A percentile compares a stretch with the other conserved stretches of the same genome.
Conservation (phyloP, 2,797 vertebrate genomes). For the Masticophis lateralis region DNA sequence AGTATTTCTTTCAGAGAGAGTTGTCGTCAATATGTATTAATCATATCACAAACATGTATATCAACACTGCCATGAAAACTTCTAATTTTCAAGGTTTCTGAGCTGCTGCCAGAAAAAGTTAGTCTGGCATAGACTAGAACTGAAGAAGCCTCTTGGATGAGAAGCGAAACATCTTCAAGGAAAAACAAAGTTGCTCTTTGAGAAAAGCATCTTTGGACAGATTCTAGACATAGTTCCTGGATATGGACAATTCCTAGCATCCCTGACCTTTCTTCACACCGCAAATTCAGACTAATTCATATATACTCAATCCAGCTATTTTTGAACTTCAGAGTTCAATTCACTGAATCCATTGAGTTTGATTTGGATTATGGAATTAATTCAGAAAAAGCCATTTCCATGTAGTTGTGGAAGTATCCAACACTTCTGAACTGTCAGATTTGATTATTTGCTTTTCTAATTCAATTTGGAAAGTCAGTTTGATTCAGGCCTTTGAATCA, state of each 20-base stretch:
- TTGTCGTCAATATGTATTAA: background rate
- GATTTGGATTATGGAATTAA: background rate
- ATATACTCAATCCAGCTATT: background rate
- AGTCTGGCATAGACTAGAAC: background rate
- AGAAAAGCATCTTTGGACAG: background rate
- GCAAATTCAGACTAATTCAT: background rate
- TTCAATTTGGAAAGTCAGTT: background rate
- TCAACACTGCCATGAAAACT: background rate
- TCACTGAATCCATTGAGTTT: background rate
- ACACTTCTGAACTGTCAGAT: background rate
- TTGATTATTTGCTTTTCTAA: background rate
- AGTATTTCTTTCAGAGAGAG: constrained; percentile 36
- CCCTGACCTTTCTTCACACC: too few species aligned
- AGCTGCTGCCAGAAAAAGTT: background rate
- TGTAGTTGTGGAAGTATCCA: background rate
- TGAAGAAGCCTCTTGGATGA: background rate
- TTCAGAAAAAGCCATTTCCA: background rate
- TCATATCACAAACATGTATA: background rate
- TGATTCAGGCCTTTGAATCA: background rate
- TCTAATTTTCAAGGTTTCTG: background rate
- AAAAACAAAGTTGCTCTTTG: background rate
- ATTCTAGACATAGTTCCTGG: background rate
- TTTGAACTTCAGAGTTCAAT: background rate
- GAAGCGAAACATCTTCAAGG: background rate
- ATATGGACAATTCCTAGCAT: background rate